Conservation (phyloP, 2,797 vertebrate genomes). For the Apogon hyalosoma region DNA sequence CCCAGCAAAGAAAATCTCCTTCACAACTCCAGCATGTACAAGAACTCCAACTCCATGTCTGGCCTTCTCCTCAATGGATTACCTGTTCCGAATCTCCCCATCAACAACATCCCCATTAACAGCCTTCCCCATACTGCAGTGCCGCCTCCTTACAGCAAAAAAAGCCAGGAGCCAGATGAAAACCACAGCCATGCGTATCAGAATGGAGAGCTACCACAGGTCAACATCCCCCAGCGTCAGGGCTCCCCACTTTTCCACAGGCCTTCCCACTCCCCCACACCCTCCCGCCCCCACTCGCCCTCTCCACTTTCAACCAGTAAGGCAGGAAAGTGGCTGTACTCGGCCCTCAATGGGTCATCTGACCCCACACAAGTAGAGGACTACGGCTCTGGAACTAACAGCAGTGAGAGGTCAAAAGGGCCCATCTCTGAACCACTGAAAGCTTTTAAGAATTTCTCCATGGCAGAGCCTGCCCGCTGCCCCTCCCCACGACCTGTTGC, state of each 20-base stretch:
- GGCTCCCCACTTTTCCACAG: conserved; percentile 84
- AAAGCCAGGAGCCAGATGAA: conserved; percentile 70
- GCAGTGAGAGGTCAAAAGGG: conserved; percentile 78
- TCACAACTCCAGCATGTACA: conserved; percentile 70
- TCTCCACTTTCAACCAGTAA: conserved; percentile 83
- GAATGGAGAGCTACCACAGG: conserved; percentile 76
- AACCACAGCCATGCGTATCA: conserved; percentile 64
- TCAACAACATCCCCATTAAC: conserved; percentile 78
- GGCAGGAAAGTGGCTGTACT: conserved; percentile 87
- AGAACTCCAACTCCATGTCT: conserved; percentile 71
- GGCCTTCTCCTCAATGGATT: conserved; percentile 72
- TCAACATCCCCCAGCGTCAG: conserved; percentile 75
- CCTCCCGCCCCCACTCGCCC: conserved; percentile 81
- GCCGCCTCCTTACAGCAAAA: conserved; percentile 71
- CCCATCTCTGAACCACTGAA: conserved; percentile 83
- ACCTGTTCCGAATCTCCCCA: conserved; percentile 76
- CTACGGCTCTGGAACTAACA: conserved; percentile 76
- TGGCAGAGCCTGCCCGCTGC: conserved; percentile 83
- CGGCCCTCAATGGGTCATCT: conserved; percentile 80
- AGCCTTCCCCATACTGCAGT: conserved; percentile 64
- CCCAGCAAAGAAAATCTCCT: conserved; percentile 75
- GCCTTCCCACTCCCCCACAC: conserved; percentile 77
- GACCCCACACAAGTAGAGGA: conserved; percentile 83
- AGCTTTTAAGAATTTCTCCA: conserved; percentile 90
- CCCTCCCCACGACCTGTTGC: conserved; percentile 82